Base-by-base conservation (phyloP, 2,888 invertebrate species). In the Chaitophorus viminalis region DNA sequence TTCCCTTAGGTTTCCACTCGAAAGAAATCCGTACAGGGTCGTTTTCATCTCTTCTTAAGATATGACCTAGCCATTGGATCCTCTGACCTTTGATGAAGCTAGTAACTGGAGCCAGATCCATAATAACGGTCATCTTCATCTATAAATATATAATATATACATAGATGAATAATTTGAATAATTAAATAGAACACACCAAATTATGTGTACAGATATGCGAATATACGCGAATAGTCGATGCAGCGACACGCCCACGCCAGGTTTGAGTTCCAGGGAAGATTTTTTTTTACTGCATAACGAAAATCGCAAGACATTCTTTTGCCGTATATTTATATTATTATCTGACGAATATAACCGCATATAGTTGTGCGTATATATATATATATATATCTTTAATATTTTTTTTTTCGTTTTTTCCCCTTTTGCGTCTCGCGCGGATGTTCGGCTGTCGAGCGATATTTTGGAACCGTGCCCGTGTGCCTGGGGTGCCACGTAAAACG, bases 391-490 rank as follows among this genome's bases (percentile, higher is more conserved):
- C 36, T 79, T 52, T 65, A 68, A 29, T 39, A 3, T 54, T 54
- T 74, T 65, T 68, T 75, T 54, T 74, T 54, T 74, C 3, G n/a
- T 60, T 21, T 76, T 85, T 77, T 52, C 68, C 46, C 68, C 46
- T 65, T n/a, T 84, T 68, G 17, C 68, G 52, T 75, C 31, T 75
- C 21, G 21, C 29, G 29, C 29, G 82, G 82, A 82, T 82, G 72
- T 74, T 74, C 75, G 75, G 31, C 39, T 84, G 83, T 76, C 76
- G 84, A 85, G 76, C 21, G 65, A 65, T 65, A 68, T 85, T 85
- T 85, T 85, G 84, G 84, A 76, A 85, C 52, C 5, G 68, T 85
- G 84, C 76, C 84, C 84, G 52, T 18, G 60, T 54, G 65, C 33
- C 52, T 21, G 25, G 14, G 72, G 76, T 33, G 68, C 52, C n/a